These are phyloP conservation scores for Saguinus imperator DNA, from an alignment of 2,113 vertebrate genomes.

Conservation along the genomic window DNA sequence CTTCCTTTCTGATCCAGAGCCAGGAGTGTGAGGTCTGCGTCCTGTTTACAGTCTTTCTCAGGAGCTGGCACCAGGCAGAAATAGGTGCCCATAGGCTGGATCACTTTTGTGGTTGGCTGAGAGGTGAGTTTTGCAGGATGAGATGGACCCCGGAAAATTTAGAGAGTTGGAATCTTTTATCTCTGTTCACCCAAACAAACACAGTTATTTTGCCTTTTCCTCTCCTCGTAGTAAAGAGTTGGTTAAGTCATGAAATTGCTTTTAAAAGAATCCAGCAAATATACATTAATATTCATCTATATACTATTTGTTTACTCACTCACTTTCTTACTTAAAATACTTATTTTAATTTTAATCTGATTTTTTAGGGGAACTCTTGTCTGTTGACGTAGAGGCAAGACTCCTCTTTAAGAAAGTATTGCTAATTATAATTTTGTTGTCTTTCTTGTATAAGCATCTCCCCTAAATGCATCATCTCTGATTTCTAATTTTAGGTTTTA, in stretches of 20 bases:
- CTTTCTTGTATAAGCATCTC: background rate
- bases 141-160: background rate
- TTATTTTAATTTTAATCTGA: conserved; percentile 4
- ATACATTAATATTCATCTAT: background rate
- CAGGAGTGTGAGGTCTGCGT: background rate
- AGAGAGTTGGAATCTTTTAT: background rate
- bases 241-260: background rate
- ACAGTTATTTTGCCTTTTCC: background rate
- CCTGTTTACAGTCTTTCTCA: background rate
- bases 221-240: background rate
- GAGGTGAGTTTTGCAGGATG: background rate
- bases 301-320: background rate
- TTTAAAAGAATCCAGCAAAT: background rate
- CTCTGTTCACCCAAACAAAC: background rate
- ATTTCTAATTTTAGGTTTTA: background rate
- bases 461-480: background rate
- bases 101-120: background rate
- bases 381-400: background rate
- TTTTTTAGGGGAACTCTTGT: background rate
- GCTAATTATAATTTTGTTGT: background rate
- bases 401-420: background rate
- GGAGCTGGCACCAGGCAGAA: background rate
- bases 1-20: background rate
- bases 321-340: background rate
- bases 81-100: background rate